Conservation (phyloP, 2,797 vertebrate genomes). For the Discoglossus pictus region DNA sequence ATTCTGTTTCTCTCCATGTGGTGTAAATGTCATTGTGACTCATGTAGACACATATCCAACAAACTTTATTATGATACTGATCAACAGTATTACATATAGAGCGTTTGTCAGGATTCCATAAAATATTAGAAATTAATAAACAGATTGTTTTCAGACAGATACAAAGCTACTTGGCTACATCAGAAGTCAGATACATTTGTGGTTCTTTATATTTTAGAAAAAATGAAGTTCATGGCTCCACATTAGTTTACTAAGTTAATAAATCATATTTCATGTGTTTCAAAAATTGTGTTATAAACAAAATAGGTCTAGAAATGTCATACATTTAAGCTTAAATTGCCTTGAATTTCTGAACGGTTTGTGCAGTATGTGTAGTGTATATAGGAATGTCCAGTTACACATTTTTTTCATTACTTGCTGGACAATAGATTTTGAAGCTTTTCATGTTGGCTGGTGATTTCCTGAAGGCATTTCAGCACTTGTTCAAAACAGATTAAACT, state of each 20-base stretch:
- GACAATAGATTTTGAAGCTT: constrained; percentile 55
- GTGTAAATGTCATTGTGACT: constrained; percentile 1
- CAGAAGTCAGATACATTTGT: too few species aligned
- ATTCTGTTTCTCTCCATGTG: too few species aligned
- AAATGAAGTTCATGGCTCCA: too few species aligned
- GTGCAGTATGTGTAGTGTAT: constrained; percentile 56
- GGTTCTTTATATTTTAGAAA: too few species aligned
- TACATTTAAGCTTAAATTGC: constrained; percentile 1
- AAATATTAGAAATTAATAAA: neutral
- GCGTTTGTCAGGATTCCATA: neutral
- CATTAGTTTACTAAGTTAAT: too few species aligned
- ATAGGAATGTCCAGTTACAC: constrained; percentile 59
- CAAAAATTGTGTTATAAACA: neutral
- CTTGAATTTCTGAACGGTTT: constrained; percentile 44
- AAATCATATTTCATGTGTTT: too few species aligned
- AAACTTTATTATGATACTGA: too few species aligned
- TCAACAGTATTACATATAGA: neutral
- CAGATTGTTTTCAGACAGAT: too few species aligned
- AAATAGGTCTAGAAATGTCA: neutral
- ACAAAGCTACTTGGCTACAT: too few species aligned
- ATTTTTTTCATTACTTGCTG: constrained; percentile 56
- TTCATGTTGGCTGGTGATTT: constrained; percentile 60
- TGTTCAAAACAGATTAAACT: constrained; percentile 58
- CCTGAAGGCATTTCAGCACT: constrained; percentile 64
- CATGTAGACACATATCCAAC: neutral